A percentile compares a stretch with the other conserved stretches of the same genome.
phyloP scores from a whole-genome alignment of 2,888 invertebrate species.

The Onthophagus sagittarius region DNA sequence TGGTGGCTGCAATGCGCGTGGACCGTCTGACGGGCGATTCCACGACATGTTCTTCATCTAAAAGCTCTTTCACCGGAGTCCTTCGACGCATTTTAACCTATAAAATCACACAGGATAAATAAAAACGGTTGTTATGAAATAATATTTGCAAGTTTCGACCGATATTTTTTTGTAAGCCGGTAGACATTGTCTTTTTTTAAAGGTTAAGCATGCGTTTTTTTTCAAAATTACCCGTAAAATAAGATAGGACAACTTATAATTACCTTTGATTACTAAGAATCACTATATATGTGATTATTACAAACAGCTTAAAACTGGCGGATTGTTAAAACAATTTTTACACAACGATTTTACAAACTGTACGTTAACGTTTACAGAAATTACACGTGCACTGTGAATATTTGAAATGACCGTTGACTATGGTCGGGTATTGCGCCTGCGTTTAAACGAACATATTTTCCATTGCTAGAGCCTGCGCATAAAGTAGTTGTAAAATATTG shows the following conservation, averaged over 20 bases:
- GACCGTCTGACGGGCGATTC: constrained; percentile 14
- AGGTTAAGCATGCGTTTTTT: background rate
- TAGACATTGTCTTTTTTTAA: too few relatives aligned
- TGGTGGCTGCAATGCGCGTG: constrained; percentile 20
- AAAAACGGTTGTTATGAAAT: too few relatives aligned
- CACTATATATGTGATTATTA: too few relatives aligned
- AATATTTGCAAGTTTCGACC: too few relatives aligned
- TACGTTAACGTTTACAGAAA: constrained; percentile 14
- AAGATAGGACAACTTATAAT: background rate
- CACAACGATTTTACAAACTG: constrained; percentile 1
- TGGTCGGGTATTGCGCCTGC: background rate
- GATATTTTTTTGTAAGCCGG: too few relatives aligned
- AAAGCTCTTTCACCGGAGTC: constrained; percentile 19
- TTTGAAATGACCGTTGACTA: constrained; percentile 16
- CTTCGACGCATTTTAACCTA: constrained; percentile 18
- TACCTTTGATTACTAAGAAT: background rate
- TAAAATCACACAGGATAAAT: background rate
- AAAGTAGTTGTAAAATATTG: constrained; percentile 1
- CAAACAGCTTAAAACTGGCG: background rate
- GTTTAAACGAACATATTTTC: too few relatives aligned
- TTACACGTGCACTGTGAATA: constrained; percentile 20
- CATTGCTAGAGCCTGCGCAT: background rate
- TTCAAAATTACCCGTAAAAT: background rate
- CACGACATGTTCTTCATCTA: constrained; percentile 12
- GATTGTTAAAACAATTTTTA: background rate